A percentile compares a stretch with the other conserved stretches of the same genome.
Conservation (phyloP, 2,888 invertebrate species). For the Phrixothrix hirtus region DNA sequence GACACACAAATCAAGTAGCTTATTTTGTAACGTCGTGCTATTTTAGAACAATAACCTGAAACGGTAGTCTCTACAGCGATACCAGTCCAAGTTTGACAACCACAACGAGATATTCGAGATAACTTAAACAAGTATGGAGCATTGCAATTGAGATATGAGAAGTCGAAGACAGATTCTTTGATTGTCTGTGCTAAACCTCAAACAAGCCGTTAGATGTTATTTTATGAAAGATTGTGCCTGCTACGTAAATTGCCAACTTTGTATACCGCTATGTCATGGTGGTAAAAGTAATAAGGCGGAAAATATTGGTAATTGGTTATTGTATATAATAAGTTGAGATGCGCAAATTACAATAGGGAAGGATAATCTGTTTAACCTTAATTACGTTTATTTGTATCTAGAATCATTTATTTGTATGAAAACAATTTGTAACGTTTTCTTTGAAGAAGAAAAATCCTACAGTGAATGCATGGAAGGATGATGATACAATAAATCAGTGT, state of each 20-base stretch:
- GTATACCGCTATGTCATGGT: constrained; percentile 16
- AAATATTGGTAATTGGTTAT: constrained; percentile 26
- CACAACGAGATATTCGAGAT: constrained; percentile 16
- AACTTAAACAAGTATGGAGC: constrained; percentile 15
- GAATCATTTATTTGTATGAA: constrained; percentile 2
- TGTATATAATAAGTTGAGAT: constrained; percentile 21
- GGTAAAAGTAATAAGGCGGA: constrained; percentile 20
- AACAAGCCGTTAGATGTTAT: constrained; percentile 21
- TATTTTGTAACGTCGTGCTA: constrained; percentile 29
- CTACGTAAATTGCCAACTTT: constrained; percentile 14
- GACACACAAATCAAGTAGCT: constrained; percentile 27
- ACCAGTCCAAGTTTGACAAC: constrained; percentile 19
- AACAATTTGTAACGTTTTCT: constrained; percentile 5
- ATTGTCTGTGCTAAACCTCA: constrained; percentile 19
- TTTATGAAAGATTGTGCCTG: constrained; percentile 13
- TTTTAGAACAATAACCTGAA: constrained; percentile 29
- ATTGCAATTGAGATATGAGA: constrained; percentile 26
- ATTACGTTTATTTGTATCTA: constrained; percentile 24
- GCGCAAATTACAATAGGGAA: constrained; percentile 20
- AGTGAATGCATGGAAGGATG: constrained; percentile 7
- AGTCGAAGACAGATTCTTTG: constrained; percentile 24
- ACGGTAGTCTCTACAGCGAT: constrained; percentile 24
- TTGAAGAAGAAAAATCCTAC: constrained; percentile 2
- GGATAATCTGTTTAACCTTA: constrained; percentile 22
- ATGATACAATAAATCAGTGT: constrained; percentile 24